These are phyloP conservation scores for Columba guinea DNA, from an alignment of 2,797 vertebrate genomes.

Conservation along the genomic window DNA sequence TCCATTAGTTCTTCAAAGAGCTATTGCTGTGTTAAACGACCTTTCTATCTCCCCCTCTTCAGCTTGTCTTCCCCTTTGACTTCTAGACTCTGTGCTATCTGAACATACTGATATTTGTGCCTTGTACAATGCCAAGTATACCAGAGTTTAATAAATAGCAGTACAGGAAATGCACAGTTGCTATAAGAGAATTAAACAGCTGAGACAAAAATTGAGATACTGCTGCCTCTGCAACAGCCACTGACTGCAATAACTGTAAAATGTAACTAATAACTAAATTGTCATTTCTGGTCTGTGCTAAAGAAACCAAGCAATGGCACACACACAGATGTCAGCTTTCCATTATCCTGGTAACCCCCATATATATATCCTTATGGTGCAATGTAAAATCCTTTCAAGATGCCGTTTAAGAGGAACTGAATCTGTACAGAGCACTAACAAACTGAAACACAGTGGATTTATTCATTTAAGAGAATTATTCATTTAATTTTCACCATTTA, in stretches of 20 bases:
- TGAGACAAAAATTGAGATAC: neutral
- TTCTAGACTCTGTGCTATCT: neutral
- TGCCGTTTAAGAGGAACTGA: conserved; percentile 50
- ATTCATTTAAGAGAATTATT: conserved; percentile 77
- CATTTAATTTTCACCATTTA: conserved; percentile 78
- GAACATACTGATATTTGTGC: neutral
- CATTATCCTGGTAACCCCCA: neutral
- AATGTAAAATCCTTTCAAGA: conserved; percentile 49
- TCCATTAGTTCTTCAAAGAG: neutral
- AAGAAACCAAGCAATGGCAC: neutral
- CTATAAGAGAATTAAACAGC: neutral
- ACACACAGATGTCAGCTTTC: conserved; percentile 3
- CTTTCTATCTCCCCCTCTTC: neutral
- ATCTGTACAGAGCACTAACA: conserved; percentile 49
- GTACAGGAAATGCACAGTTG: neutral
- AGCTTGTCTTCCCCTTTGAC: neutral
- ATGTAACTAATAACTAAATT: neutral
- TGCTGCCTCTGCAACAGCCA: neutral
- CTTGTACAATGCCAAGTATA: neutral
- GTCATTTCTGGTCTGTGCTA: neutral
- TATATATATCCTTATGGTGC: neutral
- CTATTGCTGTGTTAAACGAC: neutral
- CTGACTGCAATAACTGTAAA: neutral
- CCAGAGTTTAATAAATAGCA: neutral
- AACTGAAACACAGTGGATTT: conserved; percentile 63